Evolutionary conservation across 2,797 vertebrate genomes (phyloP).

Genomic region (Karalla daura): DNA sequence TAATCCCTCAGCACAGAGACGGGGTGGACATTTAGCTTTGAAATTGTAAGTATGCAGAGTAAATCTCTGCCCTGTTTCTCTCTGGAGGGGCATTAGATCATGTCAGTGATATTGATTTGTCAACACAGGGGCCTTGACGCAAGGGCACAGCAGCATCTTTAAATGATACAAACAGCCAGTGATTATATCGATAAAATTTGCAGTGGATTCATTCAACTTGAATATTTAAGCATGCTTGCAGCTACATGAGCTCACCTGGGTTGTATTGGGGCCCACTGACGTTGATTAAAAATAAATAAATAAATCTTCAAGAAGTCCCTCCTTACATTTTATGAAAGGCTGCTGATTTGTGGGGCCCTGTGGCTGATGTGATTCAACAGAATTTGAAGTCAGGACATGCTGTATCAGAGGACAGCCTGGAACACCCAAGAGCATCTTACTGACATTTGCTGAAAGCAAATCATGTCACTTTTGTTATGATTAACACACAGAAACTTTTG

Average conservation of each 20-base stretch:
- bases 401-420: conserved; percentile 48
- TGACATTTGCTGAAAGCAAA: conserved; percentile 49
- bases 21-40: conserved; percentile 43
- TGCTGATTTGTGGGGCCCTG: conserved; percentile 50
- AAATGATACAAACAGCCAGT: neutral
- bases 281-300: neutral
- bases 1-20: conserved; percentile 42
- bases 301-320: neutral
- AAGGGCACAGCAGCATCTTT: conserved; percentile 12
- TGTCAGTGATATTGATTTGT: conserved; percentile 29
- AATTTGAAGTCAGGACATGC: conserved; percentile 57
- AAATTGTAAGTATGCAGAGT: conserved; percentile 29
- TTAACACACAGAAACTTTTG: conserved; percentile 22
- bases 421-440: conserved; percentile 53
- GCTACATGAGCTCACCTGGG: neutral
- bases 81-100: conserved; percentile 21
- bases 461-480: conserved; percentile 14
- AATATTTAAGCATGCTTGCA: neutral
- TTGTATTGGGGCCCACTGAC: neutral
- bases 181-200: neutral
- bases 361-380: conserved; percentile 64
- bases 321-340: conserved; percentile 36
- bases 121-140: conserved; percentile 22
- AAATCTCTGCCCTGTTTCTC: conserved; percentile 32
- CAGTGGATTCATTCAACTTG: neutral